Evolutionary conservation across 2,888 invertebrate genomes (phyloP), one percentile per base, ranked within the genome.

Genomic region (Maniola hyperantus): DNA sequence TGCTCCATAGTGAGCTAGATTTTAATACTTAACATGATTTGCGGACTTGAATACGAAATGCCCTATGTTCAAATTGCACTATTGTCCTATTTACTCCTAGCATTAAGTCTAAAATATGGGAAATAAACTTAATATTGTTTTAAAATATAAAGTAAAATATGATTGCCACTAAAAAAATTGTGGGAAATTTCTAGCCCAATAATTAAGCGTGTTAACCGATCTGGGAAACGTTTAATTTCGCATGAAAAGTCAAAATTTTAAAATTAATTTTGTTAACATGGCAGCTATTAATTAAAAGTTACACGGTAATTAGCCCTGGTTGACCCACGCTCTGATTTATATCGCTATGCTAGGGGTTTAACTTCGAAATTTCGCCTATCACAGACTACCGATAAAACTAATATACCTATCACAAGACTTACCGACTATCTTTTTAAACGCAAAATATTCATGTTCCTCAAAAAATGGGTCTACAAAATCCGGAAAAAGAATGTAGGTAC

Each of bases 201-300:
- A 57, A 42, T 2, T 42, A 57, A 57, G 6, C 20, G 42, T 39
- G 57, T 57, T 42, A 42, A 6, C 57, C 20, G 42, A 57, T 57
- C 13, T 57, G 42, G 20, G 20, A 20, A 57, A 57, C 42, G 20
- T 39, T 57, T 42, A 57, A 20, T 57, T 57, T 42, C 39, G 57
- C 57, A 39, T 57, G 57, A 57, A 11, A 20, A 39, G 39, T 42
- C 39, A 57, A 42, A 57, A 57, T 18, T 42, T 57, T 57, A 20
- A 57, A 57, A 42, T 57, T 57, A 39, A 57, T 57, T 68, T 58
- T 53, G 65, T 64, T 46, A 67, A 64, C 63, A 18, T 11, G 39
- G 39, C 54, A 63, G 53, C 59, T 51, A 65, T 64, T 68, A 67
- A 69, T 71, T 69, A 71, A 71, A 68, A 60, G 67, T 67, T 53